A percentile compares a stretch with the other conserved stretches of the same genome.
phyloP scores from a whole-genome alignment of 2,113 vertebrate genomes.

The Ellobius talpinus region DNA sequence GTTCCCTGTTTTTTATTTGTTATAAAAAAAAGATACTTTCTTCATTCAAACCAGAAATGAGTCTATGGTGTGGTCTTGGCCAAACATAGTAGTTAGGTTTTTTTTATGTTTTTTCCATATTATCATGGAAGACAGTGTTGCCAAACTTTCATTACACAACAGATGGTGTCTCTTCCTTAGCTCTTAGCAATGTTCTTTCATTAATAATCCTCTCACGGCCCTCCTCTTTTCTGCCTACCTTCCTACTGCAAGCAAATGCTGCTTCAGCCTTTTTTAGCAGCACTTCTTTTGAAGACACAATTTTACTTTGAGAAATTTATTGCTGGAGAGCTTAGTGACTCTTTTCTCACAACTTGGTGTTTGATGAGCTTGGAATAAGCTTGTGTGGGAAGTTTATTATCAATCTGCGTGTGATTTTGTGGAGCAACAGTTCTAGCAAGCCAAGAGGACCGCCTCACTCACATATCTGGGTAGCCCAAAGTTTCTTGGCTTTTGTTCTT shows the following conservation, averaged over 20 bases:
- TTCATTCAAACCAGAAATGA: slow-evolving; percentile 9
- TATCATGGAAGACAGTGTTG: not conserved
- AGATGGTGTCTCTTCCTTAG: not conserved
- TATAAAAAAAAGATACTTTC: slow-evolving; percentile 12
- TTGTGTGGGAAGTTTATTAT: not conserved
- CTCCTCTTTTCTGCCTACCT: not conserved
- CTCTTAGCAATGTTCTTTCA: slow-evolving; percentile 10
- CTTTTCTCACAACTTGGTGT: slow-evolving; percentile 3
- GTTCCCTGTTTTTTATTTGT: slow-evolving; percentile 32
- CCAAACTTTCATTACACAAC: not conserved
- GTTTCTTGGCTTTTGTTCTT: not conserved
- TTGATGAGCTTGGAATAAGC: not conserved
- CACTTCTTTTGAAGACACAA: not conserved
- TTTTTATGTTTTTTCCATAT: not conserved
- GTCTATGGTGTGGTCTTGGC: not conserved
- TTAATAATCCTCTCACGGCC: not conserved
- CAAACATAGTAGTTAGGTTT: not conserved
- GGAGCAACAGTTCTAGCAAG: not conserved
- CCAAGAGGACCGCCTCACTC: not conserved
- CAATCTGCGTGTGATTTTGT: not conserved
- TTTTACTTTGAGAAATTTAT: slow-evolving; percentile 2
- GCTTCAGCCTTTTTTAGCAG: not conserved
- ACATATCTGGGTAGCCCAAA: not conserved
- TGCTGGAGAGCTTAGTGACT: not conserved
- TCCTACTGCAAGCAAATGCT: not conserved